A percentile compares a stretch with the other conserved stretches of the same genome.
Conservation (phyloP, 2,113 vertebrate species). For the Eira barbara region DNA sequence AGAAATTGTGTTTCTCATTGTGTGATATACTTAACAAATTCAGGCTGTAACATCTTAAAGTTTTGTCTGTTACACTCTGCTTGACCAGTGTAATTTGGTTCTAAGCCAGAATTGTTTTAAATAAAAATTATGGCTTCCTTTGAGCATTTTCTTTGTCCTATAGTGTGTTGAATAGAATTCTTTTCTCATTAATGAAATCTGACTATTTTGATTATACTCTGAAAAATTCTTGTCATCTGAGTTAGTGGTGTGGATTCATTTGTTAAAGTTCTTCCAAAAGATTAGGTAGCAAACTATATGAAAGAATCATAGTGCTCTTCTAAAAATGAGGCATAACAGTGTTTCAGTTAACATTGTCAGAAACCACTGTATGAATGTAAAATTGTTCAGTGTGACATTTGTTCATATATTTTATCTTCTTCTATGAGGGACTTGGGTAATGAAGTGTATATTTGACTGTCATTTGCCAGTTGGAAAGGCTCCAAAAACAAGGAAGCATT, state of each 20-base stretch:
- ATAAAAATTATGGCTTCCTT: background rate
- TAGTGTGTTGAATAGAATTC: background rate
- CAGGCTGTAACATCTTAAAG: background rate
- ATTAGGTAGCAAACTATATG: slow-evolving; percentile 4
- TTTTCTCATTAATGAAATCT: slow-evolving; percentile 42
- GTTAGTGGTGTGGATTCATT: background rate
- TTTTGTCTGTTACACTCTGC: slow-evolving; percentile 32
- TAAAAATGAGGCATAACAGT: slow-evolving; percentile 46
- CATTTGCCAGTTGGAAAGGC: slow-evolving; percentile 75
- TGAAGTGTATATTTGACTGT: slow-evolving; percentile 76
- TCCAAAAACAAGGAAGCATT: slow-evolving; percentile 79
- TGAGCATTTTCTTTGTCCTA: background rate
- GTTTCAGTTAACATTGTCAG: slow-evolving; percentile 67
- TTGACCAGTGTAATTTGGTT: slow-evolving; percentile 1
- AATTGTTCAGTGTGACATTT: slow-evolving; percentile 72
- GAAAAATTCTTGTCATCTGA: slow-evolving; percentile 7
- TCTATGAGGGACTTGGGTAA: slow-evolving; percentile 70
- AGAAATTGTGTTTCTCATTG: background rate
- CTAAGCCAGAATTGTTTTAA: slow-evolving; percentile 42
- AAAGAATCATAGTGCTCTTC: slow-evolving; percentile 26
- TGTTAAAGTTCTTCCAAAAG: slow-evolving; percentile 44
- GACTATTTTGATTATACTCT: background rate
- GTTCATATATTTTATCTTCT: slow-evolving; percentile 70
- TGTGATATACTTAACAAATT: slow-evolving; percentile 12
- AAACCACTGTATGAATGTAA: slow-evolving; percentile 48